Percentiles rank a stretch among this genome's conserved stretches.
Evolutionary conservation across 2,888 invertebrate species (phyloP).

Genomic region (Oscheius sp.): DNA sequence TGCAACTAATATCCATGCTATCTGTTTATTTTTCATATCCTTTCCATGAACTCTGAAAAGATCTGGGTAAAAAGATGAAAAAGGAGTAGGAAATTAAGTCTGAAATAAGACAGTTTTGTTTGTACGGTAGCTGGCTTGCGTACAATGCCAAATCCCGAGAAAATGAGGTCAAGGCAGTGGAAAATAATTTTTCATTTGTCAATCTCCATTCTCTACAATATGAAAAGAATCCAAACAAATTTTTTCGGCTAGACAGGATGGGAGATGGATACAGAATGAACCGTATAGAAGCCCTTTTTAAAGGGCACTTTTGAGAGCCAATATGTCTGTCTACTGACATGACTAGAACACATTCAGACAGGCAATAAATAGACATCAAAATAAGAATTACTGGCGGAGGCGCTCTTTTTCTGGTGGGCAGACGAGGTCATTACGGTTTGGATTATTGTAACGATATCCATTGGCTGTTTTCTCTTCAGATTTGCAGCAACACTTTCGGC

Average conservation of each 20-base stretch:
- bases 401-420: slow-evolving; percentile 49
- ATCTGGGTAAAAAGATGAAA: background rate
- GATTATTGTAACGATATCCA: slow-evolving; percentile 47
- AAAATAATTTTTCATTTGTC: too few relatives aligned
- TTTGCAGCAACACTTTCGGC: slow-evolving; percentile 7
- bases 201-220: too few relatives aligned
- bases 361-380: too few relatives aligned
- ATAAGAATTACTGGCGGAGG: slow-evolving; percentile 46
- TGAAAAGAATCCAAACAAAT: too few relatives aligned
- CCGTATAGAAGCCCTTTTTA: background rate
- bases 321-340: too few relatives aligned
- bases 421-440: slow-evolving; percentile 44
- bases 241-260: too few relatives aligned
- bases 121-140: too few relatives aligned
- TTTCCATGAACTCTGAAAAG: background rate
- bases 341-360: background rate
- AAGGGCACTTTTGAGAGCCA: too few relatives aligned
- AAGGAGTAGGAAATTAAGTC: background rate
- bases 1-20: background rate
- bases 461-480: slow-evolving; percentile 45
- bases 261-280: background rate
- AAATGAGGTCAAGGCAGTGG: too few relatives aligned
- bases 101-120: too few relatives aligned
- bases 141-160: too few relatives aligned
- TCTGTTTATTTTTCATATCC: background rate